phyloP scores from a whole-genome alignment of 2,888 invertebrate genomes.

The Dimorphilus gyrociliatus region DNA sequence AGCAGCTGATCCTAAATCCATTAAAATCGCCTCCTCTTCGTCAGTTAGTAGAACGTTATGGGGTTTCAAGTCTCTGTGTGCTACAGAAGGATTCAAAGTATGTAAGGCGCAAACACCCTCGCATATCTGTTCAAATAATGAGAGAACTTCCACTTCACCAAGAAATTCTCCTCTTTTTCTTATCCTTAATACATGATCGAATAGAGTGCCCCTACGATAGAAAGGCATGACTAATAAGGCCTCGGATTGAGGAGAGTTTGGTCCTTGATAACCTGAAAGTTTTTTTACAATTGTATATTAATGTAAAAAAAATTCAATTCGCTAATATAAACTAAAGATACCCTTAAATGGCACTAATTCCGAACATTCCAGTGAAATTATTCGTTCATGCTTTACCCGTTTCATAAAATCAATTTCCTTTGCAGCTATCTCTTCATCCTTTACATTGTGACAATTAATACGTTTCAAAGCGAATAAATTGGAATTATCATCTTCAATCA shows the following conservation, averaged over 20 bases:
- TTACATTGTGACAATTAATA: constrained; percentile 59
- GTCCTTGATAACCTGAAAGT: too few species aligned
- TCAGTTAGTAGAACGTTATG: constrained; percentile 62
- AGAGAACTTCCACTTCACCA: constrained; percentile 49
- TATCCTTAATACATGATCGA: too few species aligned
- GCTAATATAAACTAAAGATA: too few species aligned
- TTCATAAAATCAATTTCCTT: constrained; percentile 58
- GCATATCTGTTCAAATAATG: constrained; percentile 55
- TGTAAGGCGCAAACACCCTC: constrained; percentile 59
- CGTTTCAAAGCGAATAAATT: constrained; percentile 60
- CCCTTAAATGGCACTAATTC: too few species aligned
- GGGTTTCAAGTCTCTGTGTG: constrained; percentile 69
- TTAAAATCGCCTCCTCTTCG: constrained; percentile 53
- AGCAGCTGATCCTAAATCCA: constrained; percentile 55
- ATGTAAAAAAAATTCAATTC: too few species aligned
- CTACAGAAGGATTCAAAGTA: constrained; percentile 53
- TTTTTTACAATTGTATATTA: too few species aligned
- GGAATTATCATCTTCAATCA: constrained; percentile 52
- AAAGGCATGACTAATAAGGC: constrained; percentile 58
- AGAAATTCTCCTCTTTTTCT: constrained; percentile 41
- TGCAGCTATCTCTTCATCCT: constrained; percentile 53
- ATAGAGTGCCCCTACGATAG: too few species aligned
- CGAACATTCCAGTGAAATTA: too few species aligned
- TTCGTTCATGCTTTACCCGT: constrained; percentile 51
- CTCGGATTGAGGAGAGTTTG: too few species aligned